Conservation (phyloP, 2,113 vertebrate genomes). For the Odobenus rosmarus region DNA sequence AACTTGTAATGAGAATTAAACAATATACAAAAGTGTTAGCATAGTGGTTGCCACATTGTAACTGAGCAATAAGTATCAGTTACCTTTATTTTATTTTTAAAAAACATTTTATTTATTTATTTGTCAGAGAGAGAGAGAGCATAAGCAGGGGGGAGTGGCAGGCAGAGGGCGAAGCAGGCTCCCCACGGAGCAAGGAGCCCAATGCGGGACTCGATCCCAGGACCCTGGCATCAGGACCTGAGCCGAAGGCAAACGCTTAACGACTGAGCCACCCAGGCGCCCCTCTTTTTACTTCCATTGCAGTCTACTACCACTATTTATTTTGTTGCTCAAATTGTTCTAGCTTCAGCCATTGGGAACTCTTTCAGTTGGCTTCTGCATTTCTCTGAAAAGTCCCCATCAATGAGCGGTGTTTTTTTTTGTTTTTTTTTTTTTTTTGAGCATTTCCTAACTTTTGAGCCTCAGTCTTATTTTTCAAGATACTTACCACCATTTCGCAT, state of each 20-base stretch:
- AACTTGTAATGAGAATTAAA: neutral
- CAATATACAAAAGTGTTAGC: neutral
- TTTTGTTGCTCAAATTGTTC: neutral
- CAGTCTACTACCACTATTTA: neutral
- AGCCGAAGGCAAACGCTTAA: too few species aligned
- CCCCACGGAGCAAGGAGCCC: too few species aligned
- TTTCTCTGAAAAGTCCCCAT: neutral
- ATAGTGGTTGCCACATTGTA: neutral
- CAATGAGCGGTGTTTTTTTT: neutral
- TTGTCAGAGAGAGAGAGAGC: too few species aligned
- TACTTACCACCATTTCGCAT: neutral
- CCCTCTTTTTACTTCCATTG: neutral
- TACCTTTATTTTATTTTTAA: neutral
- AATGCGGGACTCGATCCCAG: too few species aligned
- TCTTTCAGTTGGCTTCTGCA: neutral
- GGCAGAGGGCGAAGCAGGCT: too few species aligned
- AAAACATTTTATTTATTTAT: too few species aligned
- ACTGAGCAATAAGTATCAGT: neutral
- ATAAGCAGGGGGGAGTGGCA: too few species aligned
- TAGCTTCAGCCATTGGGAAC: neutral
- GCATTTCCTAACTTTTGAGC: neutral
- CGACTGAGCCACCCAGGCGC: too few species aligned
- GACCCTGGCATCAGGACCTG: too few species aligned
- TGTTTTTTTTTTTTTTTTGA: neutral
- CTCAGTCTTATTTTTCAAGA: neutral